Evolutionary conservation across 1,140 invertebrate species (phyloP).

Genomic region (Drosophila suzukii): DNA sequence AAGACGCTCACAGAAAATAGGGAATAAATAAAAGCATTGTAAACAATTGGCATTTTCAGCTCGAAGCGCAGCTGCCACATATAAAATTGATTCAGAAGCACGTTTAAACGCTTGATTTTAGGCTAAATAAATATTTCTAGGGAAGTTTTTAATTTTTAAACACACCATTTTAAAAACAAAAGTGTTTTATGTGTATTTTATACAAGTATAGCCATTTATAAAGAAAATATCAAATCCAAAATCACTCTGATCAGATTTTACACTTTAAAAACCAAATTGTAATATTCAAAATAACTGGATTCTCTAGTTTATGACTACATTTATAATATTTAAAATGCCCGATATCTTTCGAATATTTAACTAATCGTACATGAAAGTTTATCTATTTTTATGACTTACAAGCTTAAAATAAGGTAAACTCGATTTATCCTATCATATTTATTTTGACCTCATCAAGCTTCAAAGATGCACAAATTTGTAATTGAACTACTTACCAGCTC

Average conservation of each 20-base stretch:
- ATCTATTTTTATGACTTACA: background rate
- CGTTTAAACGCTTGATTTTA: background rate
- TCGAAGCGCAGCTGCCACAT: conserved; percentile 9
- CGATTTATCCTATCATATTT: background rate
- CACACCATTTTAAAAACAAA: too few species aligned
- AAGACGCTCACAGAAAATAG: conserved; percentile 16
- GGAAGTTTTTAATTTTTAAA: too few species aligned
- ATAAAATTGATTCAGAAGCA: background rate
- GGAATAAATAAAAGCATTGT: background rate
- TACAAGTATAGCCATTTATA: too few species aligned
- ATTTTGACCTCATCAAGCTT: background rate
- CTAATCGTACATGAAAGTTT: background rate
- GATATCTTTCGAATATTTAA: too few species aligned
- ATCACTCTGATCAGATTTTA: too few species aligned
- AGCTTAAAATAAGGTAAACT: too few species aligned
- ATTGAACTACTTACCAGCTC: conserved; percentile 72
- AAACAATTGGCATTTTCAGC: background rate
- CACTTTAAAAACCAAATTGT: too few species aligned
- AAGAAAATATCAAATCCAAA: too few species aligned
- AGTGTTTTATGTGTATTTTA: too few species aligned
- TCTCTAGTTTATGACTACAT: too few species aligned
- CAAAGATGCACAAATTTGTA: background rate
- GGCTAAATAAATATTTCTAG: background rate
- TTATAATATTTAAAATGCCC: too few species aligned
- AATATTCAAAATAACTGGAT: too few species aligned